These are phyloP conservation scores for Sinocyclocheilus rhinocerous DNA, from an alignment of 2,113 vertebrate genomes.

Conservation along the genomic window DNA sequence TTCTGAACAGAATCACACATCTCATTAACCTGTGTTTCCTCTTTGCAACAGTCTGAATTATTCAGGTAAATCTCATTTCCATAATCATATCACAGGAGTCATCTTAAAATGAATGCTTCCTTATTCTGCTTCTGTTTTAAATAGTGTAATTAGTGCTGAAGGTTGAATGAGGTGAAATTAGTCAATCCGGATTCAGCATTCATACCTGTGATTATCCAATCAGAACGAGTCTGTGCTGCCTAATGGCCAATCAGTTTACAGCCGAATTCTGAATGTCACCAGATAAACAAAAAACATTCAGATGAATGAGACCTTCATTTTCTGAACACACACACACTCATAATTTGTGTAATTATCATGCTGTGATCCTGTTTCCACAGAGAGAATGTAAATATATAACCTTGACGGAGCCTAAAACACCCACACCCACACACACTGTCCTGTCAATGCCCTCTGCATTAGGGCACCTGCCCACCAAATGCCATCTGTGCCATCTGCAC, in stretches of 20 bases:
- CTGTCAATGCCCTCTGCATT: constrained; percentile 34
- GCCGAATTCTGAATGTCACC: neutral
- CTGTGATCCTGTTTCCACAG: neutral
- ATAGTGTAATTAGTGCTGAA: neutral
- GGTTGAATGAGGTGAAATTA: neutral
- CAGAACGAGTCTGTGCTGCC: neutral
- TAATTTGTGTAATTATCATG: neutral
- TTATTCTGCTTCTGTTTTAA: neutral
- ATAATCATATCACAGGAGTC: neutral
- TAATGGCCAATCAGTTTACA: constrained; percentile 32
- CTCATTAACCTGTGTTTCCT: neutral
- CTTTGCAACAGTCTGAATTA: neutral
- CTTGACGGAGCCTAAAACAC: constrained; percentile 2
- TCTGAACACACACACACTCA: neutral
- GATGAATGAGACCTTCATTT: constrained; percentile 57
- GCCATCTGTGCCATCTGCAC: constrained; percentile 52
- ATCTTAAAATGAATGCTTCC: neutral
- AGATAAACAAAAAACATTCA: constrained; percentile 22
- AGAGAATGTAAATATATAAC: constrained; percentile 7
- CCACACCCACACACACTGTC: neutral
- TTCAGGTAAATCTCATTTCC: constrained; percentile 10
- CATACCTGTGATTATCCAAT: constrained; percentile 30
- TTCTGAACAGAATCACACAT: no score
- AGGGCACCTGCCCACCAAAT: constrained; percentile 16
- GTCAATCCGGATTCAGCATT: neutral